A percentile compares a stretch with the other conserved stretches of the same genome.
Evolutionary conservation across 1,140 invertebrate genomes (phyloP).

Genomic region (Brachionus sp.): DNA sequence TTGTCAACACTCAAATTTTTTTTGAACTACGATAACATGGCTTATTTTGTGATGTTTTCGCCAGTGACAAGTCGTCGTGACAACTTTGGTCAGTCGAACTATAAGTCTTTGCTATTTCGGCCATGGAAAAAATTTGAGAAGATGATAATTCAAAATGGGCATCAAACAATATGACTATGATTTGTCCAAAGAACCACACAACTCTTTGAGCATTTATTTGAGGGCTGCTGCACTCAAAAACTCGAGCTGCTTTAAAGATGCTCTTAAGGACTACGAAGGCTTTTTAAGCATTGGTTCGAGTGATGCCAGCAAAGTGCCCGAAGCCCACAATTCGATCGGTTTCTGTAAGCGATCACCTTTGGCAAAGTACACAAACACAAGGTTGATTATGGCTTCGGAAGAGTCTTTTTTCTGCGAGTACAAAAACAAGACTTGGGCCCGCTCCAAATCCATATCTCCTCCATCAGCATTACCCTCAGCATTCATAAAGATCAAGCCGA

Average conservation of each 20-base stretch:
- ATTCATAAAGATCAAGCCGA: neutral
- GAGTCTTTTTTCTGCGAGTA: neutral
- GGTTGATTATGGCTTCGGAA: neutral
- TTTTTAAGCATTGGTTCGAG: neutral
- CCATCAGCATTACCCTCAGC: neutral
- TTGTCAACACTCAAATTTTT: neutral
- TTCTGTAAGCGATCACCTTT: slow-evolving; percentile 6
- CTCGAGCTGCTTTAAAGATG: neutral
- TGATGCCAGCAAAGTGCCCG: neutral
- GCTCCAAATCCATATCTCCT: neutral
- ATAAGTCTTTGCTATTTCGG: neutral
- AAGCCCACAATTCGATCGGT: neutral
- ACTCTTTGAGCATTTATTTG: neutral
- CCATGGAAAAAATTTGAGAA: no score
- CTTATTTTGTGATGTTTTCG: neutral
- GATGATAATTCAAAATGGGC: neutral
- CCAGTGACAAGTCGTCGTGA: neutral
- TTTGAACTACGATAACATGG: neutral
- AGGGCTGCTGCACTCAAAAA: neutral
- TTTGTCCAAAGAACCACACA: neutral
- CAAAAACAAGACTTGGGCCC: neutral
- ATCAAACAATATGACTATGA: neutral
- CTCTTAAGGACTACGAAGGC: neutral
- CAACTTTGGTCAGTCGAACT: neutral
- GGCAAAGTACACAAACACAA: neutral